Base-by-base conservation (phyloP, 2,113 vertebrate species). In the Phrynosoma platyrhinos region DNA sequence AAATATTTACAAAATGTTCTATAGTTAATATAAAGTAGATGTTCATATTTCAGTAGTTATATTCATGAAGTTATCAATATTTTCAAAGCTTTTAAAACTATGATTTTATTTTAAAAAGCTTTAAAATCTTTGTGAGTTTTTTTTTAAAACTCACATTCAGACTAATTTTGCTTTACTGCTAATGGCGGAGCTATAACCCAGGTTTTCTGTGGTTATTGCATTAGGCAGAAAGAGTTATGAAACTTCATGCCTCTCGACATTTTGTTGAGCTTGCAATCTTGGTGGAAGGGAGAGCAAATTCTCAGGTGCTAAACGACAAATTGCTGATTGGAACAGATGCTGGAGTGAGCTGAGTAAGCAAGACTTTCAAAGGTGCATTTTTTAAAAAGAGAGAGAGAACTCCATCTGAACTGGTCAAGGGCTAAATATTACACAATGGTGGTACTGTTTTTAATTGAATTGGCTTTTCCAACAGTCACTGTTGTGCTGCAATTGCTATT, bases 261-360 rank as follows among this genome's bases (percentile, higher is more conserved):
- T 97, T 93, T 96, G 96, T 94, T 87, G 96, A 97, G 94, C 91
- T 97, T 95, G 96, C 96, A 97, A 42, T 95, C 94, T 92, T 91
- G 87, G 90, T 91, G 92, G 92, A 92, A 96, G 91, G 94, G 86
- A 94, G 86, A 95, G 93, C 88, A 95, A 92, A 83, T 93, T 95
- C 94, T 96, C 96, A 96, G 96, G 96, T 96, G 93, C 89, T 94
- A 87, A 96, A 95, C 94, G 82, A 91, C 94, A 93, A 93, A 96
- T 91, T 95, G 95, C 95, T 96, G 95, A 95, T 96, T 96, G 95
- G 94, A 96, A 96, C 95, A 97, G 96, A 95, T 95, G 94, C 95
- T 87, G 91, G 88, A 86, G 90, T 91, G 88, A 91, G 96, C 96
- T 96, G 96, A 97, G 91, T 94, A 95, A 97, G 96, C 96, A 96